Base-by-base conservation (phyloP, 2,113 vertebrate genomes). In the Alethe diademata region DNA sequence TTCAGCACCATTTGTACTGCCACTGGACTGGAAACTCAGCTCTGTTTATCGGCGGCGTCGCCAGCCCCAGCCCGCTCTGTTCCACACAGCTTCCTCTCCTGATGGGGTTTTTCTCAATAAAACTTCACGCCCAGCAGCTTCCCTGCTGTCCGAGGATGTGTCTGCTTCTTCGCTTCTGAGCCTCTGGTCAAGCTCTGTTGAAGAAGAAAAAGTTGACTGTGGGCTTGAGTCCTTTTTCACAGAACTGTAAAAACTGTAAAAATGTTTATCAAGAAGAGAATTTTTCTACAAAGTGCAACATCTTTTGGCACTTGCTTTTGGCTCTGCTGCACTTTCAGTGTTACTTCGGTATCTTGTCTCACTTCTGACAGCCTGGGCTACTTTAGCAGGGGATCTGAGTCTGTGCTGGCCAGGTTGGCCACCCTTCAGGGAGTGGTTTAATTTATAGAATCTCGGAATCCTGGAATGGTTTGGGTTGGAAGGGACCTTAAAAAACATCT, bases 1-100 rank as follows among this genome's bases (percentile, higher is more conserved):
- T 95, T 97, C 90, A 74, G 95, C 95, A 79, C 92, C 86, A 57
- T 94, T 96, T 94, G 69, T 74, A 33, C 36, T 43, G 65, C 80
- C 22, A 36, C 35, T 91, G 92, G 92, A 78, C 94, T 95, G 95
- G 91, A 76, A 96, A 91, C 65, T 79, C 31, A 1, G 47, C 91
- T 95, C 54, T 82, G 89, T 94, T 97, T 65, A 67, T 90, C 6
- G 3, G 42, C 22, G 18, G 33, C 2, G 5, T 50, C 91, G 58
- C 17, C 92, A 71, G 85, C 40, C 53, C 29, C 3, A 78, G 58
- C 6, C 65, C 1, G 2, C 86, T 38, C 38, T 23, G 91, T 94
- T 97, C 80, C 95, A 92, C 90, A 24, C 91, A 86, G 23, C 95
- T 88, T 76, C 76, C 51, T 23, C 88, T 58, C 83, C 64, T 87